phyloP scores from a whole-genome alignment of 1,140 invertebrate species.

The Anthonomus grandis region DNA sequence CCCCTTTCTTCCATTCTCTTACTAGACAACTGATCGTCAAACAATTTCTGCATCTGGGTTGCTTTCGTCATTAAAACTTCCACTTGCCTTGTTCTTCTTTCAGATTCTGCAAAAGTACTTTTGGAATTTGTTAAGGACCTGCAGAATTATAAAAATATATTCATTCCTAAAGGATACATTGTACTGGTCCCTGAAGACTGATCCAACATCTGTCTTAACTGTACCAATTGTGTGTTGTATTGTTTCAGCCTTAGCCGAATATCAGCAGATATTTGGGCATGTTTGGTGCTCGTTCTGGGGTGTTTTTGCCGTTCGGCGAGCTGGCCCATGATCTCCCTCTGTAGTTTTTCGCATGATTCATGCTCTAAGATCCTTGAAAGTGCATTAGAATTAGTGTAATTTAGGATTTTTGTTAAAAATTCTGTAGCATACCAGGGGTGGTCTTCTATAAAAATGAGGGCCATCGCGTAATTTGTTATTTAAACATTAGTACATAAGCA shows the following conservation, averaged over 20 bases:
- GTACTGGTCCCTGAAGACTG: constrained; percentile 48
- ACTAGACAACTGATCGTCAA: constrained; percentile 48
- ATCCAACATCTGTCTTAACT: constrained; percentile 58
- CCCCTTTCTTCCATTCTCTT: constrained; percentile 36
- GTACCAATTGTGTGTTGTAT: constrained; percentile 57
- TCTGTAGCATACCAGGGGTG: constrained; percentile 40
- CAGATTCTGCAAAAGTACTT: constrained; percentile 59
- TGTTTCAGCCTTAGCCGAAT: constrained; percentile 62
- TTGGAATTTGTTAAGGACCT: background rate
- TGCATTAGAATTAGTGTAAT: constrained; percentile 6
- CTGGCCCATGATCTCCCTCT: constrained; percentile 61
- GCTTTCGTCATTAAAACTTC: constrained; percentile 58
- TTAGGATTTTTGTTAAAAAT: background rate
- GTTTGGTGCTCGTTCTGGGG: constrained; percentile 53
- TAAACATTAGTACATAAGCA: too few relatives aligned
- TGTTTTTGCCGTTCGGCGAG: constrained; percentile 56
- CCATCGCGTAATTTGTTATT: too few relatives aligned
- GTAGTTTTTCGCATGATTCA: constrained; percentile 63
- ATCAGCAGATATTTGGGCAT: constrained; percentile 56
- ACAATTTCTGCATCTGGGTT: constrained; percentile 56
- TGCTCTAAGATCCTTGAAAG: constrained; percentile 59
- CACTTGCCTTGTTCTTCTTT: constrained; percentile 57
- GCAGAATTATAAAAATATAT: background rate
- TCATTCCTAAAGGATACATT: constrained; percentile 54
- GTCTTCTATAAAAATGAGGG: constrained; percentile 41